Evolutionary conservation across 2,113 vertebrate genomes (phyloP).

Genomic region (Amblyopsis rosae): DNA sequence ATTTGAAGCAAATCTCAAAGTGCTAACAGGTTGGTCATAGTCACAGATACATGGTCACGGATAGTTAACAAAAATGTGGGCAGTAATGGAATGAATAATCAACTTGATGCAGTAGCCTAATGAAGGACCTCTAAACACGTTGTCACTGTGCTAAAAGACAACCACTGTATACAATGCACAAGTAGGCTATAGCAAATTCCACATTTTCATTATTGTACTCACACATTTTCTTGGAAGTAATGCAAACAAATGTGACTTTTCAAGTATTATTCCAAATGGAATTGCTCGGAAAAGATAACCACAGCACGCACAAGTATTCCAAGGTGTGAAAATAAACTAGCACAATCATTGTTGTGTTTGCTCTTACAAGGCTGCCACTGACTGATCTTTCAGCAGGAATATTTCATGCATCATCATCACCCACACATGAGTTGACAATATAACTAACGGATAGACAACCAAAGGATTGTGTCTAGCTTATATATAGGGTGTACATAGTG

Average conservation of each 20-base stretch:
- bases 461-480: background rate
- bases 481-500: too few species aligned
- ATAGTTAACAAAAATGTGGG: slow-evolving; percentile 10
- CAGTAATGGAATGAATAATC: slow-evolving; percentile 11
- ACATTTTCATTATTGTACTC: background rate
- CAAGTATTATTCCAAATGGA: slow-evolving; percentile 14
- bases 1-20: too few species aligned
- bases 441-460: background rate
- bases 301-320: too few species aligned
- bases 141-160: slow-evolving; percentile 4
- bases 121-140: background rate
- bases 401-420: too few species aligned
- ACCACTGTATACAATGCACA: background rate
- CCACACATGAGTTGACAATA: background rate
- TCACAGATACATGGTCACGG: slow-evolving; percentile 10
- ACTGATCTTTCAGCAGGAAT: background rate
- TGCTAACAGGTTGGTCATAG: too few species aligned
- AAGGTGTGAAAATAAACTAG: background rate
- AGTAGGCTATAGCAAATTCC: background rate
- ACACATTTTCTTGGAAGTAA: background rate
- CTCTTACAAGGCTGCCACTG: background rate
- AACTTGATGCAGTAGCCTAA: slow-evolving; percentile 6
- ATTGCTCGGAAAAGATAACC: slow-evolving; percentile 20
- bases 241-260: slow-evolving; percentile 29
- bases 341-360: background rate